phyloP scores from a whole-genome alignment of 2,888 invertebrate genomes.

The Lingula anatina region DNA sequence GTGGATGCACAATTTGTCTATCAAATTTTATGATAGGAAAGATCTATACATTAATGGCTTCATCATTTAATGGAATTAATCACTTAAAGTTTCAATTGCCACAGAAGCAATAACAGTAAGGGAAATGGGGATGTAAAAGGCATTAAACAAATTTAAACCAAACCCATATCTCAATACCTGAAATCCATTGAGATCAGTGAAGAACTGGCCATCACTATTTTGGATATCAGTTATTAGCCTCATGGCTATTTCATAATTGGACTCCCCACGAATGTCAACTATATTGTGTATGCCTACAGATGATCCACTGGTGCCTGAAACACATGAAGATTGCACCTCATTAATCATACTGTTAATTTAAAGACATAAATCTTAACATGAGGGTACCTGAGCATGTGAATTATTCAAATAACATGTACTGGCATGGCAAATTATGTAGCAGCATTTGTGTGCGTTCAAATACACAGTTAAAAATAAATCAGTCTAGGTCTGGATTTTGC shows the following conservation, averaged over 20 bases:
- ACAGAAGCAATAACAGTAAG: neutral
- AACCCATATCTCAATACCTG: no score
- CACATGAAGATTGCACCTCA: no score
- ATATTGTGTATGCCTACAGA: constrained; percentile 66
- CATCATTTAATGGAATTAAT: neutral
- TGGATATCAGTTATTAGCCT: constrained; percentile 77
- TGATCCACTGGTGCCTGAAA: constrained; percentile 59
- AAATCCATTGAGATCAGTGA: constrained; percentile 89
- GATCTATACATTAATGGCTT: neutral
- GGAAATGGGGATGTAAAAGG: no score
- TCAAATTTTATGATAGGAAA: neutral
- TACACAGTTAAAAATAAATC: no score
- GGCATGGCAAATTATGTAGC: no score
- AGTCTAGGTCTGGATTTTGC: no score
- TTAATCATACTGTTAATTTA: no score
- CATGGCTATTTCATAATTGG: constrained; percentile 87
- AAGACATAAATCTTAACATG: no score
- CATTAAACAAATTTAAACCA: no score
- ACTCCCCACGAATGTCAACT: constrained; percentile 58
- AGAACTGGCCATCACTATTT: constrained; percentile 63
- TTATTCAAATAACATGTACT: no score
- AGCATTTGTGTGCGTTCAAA: no score
- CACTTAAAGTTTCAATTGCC: neutral
- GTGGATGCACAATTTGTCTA: neutral
- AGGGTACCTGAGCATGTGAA: no score